Evolutionary conservation across 1,140 invertebrate genomes (phyloP), one percentile per base, ranked within the genome.

Genomic region (Sarcophaga peregrina): DNA sequence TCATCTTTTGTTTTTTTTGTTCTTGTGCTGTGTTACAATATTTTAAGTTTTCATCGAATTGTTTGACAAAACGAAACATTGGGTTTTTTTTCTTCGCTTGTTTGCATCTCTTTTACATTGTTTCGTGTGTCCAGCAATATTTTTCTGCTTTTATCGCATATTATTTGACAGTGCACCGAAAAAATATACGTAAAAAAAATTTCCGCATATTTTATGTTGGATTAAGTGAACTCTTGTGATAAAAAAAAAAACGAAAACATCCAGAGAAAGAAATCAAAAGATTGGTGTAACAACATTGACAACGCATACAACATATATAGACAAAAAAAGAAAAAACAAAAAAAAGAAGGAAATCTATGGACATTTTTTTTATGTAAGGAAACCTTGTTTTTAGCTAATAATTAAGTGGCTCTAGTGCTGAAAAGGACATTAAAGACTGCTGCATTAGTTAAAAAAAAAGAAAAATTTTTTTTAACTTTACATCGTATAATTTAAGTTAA

Each of bases 11-110:
- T n/a, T 47, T 80, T 47, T 11, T 46, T 72, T 81, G 17, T 82
- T 50, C 80, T 82, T 82, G 83, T 78, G 82, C 80, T 83, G 83
- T 80, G 20, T 54, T 37, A 80, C 50, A 52, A 80, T 54, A 10
- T 45, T 62, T 81, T 37, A 3, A 81, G 7, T n/a, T 62, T 81
- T 81, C 25, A 13, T 45, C 25, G 25, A 46, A 52, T 82, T 73
- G 46, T n/a, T 58, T 74, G 68, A 74, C 68, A 72, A 47, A 81
- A 58, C 54, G 13, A 58, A 58, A 58, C 25, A 58, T 46, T 76
- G 13, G n/a, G n/a, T 76, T 46, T 47, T 37, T 76, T 76, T 76
- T 11, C n/a, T 68, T 25, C 62, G 10, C 17, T 78, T 76, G n/a
- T 48, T 25, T 45, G 73, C 46, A 7, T 11, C 17, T 72, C 8